Evolutionary conservation across 2,888 invertebrate genomes (phyloP).

Genomic region (Hipparchia semele): DNA sequence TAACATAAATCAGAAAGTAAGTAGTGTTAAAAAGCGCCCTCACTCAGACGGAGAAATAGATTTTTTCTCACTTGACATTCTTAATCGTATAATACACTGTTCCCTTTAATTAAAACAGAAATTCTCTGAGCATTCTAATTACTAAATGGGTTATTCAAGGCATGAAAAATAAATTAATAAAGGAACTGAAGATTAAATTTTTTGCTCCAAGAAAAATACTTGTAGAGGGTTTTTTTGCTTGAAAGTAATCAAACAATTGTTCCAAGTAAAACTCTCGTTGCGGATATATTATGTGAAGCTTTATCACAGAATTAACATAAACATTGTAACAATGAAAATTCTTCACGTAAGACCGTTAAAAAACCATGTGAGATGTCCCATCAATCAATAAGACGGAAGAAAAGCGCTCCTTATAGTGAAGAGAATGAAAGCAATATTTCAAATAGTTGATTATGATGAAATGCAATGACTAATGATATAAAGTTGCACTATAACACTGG

Average conservation of each 20-base stretch:
- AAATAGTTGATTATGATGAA: neutral
- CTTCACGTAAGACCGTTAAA: no score
- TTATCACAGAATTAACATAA: neutral
- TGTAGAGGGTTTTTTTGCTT: slow-evolving; percentile 9
- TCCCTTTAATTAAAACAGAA: slow-evolving; percentile 33
- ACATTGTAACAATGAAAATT: no score
- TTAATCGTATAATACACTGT: slow-evolving; percentile 32
- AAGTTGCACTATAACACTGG: neutral
- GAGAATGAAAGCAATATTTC: neutral
- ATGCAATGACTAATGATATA: neutral
- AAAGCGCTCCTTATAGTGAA: neutral
- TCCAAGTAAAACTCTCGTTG: neutral
- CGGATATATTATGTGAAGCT: neutral
- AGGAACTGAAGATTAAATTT: slow-evolving; percentile 29
- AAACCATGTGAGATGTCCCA: no score
- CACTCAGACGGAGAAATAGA: slow-evolving; percentile 9
- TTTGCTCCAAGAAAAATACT: slow-evolving; percentile 15
- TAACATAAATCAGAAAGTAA: slow-evolving; percentile 12
- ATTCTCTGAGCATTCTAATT: slow-evolving; percentile 32
- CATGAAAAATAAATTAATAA: slow-evolving; percentile 31
- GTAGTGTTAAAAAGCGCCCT: slow-evolving; percentile 9
- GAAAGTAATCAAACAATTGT: slow-evolving; percentile 6
- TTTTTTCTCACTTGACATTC: slow-evolving; percentile 26
- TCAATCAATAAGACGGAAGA: neutral
- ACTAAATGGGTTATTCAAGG: slow-evolving; percentile 32